Conservation (phyloP, 1,140 invertebrate species). For the Gryllus bimaculatus region DNA sequence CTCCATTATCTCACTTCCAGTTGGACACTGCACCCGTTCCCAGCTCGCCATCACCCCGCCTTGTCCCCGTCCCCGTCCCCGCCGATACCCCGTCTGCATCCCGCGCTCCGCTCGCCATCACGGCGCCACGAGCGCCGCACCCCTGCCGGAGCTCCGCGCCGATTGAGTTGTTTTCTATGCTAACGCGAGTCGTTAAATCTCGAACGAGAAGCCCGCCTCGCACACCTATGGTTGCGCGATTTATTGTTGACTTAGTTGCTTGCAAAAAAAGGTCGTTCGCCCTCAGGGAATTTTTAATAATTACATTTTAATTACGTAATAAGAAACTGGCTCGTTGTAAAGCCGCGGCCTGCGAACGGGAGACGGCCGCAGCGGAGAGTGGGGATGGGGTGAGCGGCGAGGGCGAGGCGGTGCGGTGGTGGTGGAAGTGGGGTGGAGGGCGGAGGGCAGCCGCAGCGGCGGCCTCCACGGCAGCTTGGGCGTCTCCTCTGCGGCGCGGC, state of each 20-base stretch:
- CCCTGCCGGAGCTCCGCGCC: background rate
- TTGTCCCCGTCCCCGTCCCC: too few species aligned
- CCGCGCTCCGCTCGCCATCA: too few species aligned
- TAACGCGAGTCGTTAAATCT: background rate
- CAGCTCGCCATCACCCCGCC: too few species aligned
- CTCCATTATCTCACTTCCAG: too few species aligned
- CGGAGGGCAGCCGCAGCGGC: too few species aligned
- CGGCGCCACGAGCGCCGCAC: background rate
- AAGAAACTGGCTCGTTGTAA: background rate
- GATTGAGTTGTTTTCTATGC: conserved; percentile 4
- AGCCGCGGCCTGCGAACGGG: background rate
- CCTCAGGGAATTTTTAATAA: background rate
- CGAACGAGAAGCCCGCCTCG: background rate
- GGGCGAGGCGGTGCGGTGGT: too few species aligned
- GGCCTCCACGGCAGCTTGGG: too few species aligned
- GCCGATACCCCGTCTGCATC: too few species aligned
- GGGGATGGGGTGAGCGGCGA: background rate
- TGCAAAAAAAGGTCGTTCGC: background rate
- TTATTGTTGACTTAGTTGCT: background rate
- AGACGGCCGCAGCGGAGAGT: background rate
- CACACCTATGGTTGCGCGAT: background rate
- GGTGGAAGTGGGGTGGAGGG: too few species aligned
- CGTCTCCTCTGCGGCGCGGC: too few species aligned
- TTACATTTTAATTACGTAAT: conserved; percentile 6
- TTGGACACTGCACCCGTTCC: too few species aligned